Conservation (phyloP, 2,797 vertebrate genomes). For the Botia almorhae region DNA sequence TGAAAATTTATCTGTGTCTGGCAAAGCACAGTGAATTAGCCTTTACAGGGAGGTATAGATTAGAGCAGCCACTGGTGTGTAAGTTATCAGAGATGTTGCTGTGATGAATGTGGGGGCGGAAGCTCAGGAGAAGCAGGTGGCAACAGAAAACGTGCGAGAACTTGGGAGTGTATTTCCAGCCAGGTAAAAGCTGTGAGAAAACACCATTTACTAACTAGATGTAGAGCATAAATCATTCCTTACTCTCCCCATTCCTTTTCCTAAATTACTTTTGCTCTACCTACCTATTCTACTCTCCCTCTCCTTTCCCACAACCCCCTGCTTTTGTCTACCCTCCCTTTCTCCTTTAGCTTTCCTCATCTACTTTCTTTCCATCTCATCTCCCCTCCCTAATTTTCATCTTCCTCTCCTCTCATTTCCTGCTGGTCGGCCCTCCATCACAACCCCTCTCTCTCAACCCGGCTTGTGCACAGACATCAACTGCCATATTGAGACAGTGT, state of each 20-base stretch:
- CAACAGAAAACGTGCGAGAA: conserved; percentile 53
- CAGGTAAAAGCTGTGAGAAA: conserved; percentile 60
- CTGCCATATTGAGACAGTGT: conserved; percentile 60
- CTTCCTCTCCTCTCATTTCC: conserved; percentile 13
- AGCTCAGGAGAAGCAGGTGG: conserved; percentile 61
- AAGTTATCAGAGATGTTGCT: not conserved
- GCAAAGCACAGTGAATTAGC: not conserved
- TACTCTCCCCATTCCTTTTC: conserved; percentile 17
- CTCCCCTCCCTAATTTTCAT: conserved; percentile 40
- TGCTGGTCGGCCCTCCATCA: conserved; percentile 14
- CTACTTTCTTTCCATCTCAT: conserved; percentile 20
- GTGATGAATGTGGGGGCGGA: conserved; percentile 1
- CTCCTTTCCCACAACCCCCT: not conserved
- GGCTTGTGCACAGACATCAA: conserved; percentile 51
- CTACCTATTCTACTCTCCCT: conserved; percentile 5
- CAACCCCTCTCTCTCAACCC: conserved; percentile 33
- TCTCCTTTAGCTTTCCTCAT: not conserved
- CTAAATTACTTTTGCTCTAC: conserved; percentile 44
- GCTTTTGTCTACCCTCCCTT: conserved; percentile 35
- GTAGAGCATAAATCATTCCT: conserved; percentile 62
- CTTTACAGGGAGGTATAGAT: not conserved
- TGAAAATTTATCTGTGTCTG: no score
- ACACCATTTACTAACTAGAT: conserved; percentile 63
- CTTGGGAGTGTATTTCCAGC: conserved; percentile 59
- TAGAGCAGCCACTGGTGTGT: not conserved